Evolutionary conservation across 2,888 invertebrate genomes (phyloP).

Genomic region (Diadromus collaris): DNA sequence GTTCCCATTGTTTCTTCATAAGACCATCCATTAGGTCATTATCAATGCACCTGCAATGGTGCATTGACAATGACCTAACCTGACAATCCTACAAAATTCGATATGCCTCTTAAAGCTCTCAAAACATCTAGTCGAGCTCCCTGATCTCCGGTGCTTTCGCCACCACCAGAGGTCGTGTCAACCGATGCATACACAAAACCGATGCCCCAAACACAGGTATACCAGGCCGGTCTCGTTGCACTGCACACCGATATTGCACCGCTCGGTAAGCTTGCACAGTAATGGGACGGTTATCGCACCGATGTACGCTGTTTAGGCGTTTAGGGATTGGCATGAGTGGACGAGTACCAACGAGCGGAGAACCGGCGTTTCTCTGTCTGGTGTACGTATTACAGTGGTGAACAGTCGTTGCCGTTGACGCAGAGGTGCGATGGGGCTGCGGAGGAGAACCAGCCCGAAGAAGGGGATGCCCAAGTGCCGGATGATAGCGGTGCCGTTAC

Average conservation of each 20-base stretch:
- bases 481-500: constrained; percentile 14
- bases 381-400: background rate
- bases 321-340: constrained; percentile 35
- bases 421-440: constrained; percentile 8
- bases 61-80: too few relatives aligned
- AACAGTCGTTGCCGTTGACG: background rate
- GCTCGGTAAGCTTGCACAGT: constrained; percentile 28
- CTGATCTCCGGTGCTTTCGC: constrained; percentile 29
- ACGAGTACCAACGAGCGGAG: constrained; percentile 8
- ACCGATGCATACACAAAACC: background rate
- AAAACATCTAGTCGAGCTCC: constrained; percentile 60
- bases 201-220: background rate
- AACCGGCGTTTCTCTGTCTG: constrained; percentile 1
- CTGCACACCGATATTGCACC: constrained; percentile 33
- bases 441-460: constrained; percentile 20
- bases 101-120: constrained; percentile 34
- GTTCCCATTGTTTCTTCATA: too few relatives aligned
- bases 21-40: too few relatives aligned
- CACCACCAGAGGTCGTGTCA: constrained; percentile 20
- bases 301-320: constrained; percentile 24
- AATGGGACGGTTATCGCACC: constrained; percentile 44
- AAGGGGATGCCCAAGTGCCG: constrained; percentile 19
- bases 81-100: constrained; percentile 8
- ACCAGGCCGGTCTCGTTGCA: background rate
- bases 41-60: too few relatives aligned